Base-by-base conservation (phyloP, 1,140 invertebrate genomes). In the Drosophila burlai region DNA sequence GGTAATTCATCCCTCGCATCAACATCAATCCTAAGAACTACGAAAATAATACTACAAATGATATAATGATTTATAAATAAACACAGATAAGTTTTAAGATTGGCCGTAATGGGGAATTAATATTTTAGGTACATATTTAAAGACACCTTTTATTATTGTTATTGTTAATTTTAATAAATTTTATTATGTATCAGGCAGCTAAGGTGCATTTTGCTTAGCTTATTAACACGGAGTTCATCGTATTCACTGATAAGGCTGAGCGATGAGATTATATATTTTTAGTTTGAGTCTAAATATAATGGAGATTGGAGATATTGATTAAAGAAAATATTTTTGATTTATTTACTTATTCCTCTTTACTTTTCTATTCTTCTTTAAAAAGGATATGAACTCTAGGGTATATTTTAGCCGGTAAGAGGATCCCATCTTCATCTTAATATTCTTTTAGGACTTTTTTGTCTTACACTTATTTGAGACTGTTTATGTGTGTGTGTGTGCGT, bases 401-500 rank as follows among this genome's bases (percentile, higher is more conserved):
- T 24, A 24, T 24, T 4, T 6, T 3, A 24, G 52, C 24, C 34
- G 1, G 0, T 2, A 16, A 10, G 13, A 4, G 16, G 4, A 11
- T 2, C 7, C 18, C 10, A 4, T 6, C n/a, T 43, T 2, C 5
- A 10, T 45, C 10, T 45, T 8, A 31, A 40, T 34, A 38, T 59
- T 43, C 31, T 55, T 65, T 43, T 62, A 21, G 57, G 63, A 21
- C 29, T 45, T 65, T 43, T 31, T 55, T 54, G 50, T 54, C 59
- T 47, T 34, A 34, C 42, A 24, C 42, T 34, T 24, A 21, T 55
- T 13, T 31, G 31, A 31, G 45, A 36, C 43, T 72, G 52, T 66
- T 42, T 60, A 31, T 31, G 4, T 40, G 34, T 40, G 59, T 66
- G 45, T 75, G 72, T 76, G 74, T 54, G 72, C 21, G 57, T 42